Percentiles rank a stretch among this genome's conserved stretches.
Conservation (phyloP, 37 sponge, comb jelly and placozoan genomes). For the Theonella swinhoei region DNA sequence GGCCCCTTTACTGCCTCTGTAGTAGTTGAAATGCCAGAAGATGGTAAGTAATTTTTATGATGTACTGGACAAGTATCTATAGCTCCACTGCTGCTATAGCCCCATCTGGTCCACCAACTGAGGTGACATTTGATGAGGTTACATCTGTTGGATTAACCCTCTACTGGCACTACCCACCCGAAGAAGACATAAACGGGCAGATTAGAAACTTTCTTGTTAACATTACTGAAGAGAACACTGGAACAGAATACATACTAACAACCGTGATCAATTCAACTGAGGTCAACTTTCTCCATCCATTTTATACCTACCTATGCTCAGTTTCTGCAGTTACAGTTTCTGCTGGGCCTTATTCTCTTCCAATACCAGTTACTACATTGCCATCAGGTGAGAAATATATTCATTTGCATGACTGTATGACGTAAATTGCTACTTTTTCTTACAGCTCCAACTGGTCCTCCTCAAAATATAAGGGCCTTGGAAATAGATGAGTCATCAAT, state of each 20-base stretch:
- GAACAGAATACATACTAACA: background rate
- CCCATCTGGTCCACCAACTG: slow-evolving; percentile 15
- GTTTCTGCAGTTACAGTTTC: slow-evolving; percentile 47
- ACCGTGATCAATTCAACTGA: background rate
- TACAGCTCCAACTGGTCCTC: background rate
- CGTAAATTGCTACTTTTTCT: background rate
- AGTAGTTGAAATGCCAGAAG: slow-evolving; percentile 43
- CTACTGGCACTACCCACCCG: slow-evolving; percentile 18
- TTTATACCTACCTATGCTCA: slow-evolving; percentile 3
- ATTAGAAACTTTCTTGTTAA: slow-evolving; percentile 21
- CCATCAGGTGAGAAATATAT: slow-evolving; percentile 13
- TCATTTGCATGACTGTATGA: background rate
- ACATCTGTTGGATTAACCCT: slow-evolving; percentile 8
- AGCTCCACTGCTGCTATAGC: slow-evolving; percentile 18
- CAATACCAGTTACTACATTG: background rate
- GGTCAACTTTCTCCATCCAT: slow-evolving; percentile 11
- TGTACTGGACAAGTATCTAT: background rate
- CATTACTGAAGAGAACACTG: slow-evolving; percentile 31
- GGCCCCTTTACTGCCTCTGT: background rate
- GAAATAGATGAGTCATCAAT: background rate
- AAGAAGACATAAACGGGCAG: slow-evolving; percentile 24
- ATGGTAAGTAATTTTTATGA: slow-evolving; percentile 8
- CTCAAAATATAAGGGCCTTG: background rate
- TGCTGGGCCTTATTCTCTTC: slow-evolving; percentile 20
- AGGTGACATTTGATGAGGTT: background rate